Base-by-base conservation (phyloP, 2,888 invertebrate genomes). In the Idaea biselata region DNA sequence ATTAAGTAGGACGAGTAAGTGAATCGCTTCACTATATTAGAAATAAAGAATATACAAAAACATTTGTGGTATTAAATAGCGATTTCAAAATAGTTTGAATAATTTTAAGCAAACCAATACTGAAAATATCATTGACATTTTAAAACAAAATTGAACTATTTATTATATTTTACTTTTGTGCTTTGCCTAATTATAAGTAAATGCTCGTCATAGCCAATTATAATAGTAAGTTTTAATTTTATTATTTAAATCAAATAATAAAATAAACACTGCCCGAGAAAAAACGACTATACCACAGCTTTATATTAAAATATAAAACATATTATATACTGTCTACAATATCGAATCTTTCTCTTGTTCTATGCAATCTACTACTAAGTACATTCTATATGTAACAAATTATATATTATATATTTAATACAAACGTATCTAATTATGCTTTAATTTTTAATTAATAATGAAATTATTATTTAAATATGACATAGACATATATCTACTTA, bases 391-490 rank as follows among this genome's bases (percentile, higher is more conserved):
- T 8, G 8, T 11, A 6, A 44, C 11, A 44, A 44, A 44, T 44
- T 44, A 44, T 44, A 14, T 14, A 44, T 2, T 14, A 44, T 44
- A 44, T 44, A 44, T 11, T 44, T 7, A 32, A 16, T 32, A 55
- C 32, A 60, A 55, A 33, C 18, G n/a, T 60, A 57, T 60, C 17
- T 44, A 44, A 44, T 44, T 44, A 44, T 44, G 44, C 44, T 44
- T 44, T 44, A 44, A 44, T 8, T 44, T 44, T 44, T 7, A 44
- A 7, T 33, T 33, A 16, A 53, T 53, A 53, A 53, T 53, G 11
- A 53, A n/a, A 53, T 53, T 53, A 53, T 53, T 55, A 17, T 55
- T 7, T 55, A 17, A 16, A 7, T 55, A 17, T n/a, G n/a, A 55
- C 55, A 17, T 55, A 16, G 6, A 16, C 7, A 16, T 14, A n/a